Evolutionary conservation across 2,113 vertebrate species (phyloP), one percentile per base, ranked within the genome.

Genomic region (Charadrius vociferus): DNA sequence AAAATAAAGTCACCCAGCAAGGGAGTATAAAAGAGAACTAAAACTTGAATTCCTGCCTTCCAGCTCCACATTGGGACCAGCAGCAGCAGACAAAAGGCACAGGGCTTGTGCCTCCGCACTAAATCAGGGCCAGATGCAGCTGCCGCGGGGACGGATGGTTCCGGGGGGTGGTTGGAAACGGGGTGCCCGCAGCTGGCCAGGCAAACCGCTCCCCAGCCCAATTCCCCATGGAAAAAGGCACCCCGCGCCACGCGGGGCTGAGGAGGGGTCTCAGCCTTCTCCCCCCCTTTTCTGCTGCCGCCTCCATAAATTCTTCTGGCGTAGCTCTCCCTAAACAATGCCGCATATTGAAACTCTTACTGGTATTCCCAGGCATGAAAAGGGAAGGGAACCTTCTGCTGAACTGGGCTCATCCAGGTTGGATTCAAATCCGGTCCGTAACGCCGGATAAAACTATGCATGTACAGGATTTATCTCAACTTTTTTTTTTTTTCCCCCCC

Each of bases 121-220:
- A 97, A 97, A 96, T 96, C 96, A 96, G 93, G 95, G 95, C 95
- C 96, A 96, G 95, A 93, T 95, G 95, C 80, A 56, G 94, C 94
- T 65, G 94, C 94, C 9, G 45, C 37, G 7, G 86, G 95, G 86
- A 77, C 0, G 53, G 79, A 53, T 2, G 81, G 89, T 63, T 50
- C 72, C 0, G 0, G 55, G 77, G 58, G 77, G 77, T 83, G 80
- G 72, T 80, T 93, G 94, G 68, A 91, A 87, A 49, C 3, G 22
- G 61, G 89, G 81, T 0, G 8, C 90, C 50, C 7, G 2, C 74
- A 49, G 81, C n/a, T 70, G 53, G 73, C 73, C 4, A 3, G 68
- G 52, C 34, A 86, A 36, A 70, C 45, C 0, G 0, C 50, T 68
- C 67, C 93, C 52, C 72, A 62, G 58, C 49, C 53, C 53, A 15